Evolutionary conservation across 37 sponge, comb jelly and placozoan genomes (phyloP), one percentile per base, ranked within the genome.

Genomic region (Cladorhizidae sp.): DNA sequence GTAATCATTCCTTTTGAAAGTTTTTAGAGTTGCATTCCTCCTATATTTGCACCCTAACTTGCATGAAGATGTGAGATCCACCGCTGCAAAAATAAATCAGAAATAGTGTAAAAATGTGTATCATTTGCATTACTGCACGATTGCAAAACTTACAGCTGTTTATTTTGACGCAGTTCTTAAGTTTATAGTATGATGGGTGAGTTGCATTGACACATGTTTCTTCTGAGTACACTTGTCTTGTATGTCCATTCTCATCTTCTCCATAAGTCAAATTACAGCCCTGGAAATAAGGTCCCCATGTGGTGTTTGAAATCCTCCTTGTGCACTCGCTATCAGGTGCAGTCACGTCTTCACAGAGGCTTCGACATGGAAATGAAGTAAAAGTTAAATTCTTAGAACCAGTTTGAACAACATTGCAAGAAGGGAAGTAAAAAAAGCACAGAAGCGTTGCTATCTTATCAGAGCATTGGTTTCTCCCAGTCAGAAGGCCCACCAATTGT

Each of bases 401-500:
- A 5, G 9, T 12, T 71, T 25, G 35, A 14, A 29, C 35, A 3
- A 5, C 45, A 11, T 17, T 37, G 45, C 76, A 75, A 8, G 40
- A 64, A 64, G 84, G 84, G 42, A 83, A 83, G 84, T 83, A 83
- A 40, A 69, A n/a, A 68, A 76, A 83, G 67, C 84, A 83, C 0
- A 83, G 76, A 15, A 76, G 62, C 2, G 52, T 41, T 8, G 40
- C 37, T 17, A 82, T 64, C 32, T 71, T 63, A 12, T 62, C 62
- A 43, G 73, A 73, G 36, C 83, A 82, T 23, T 20, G n/a, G 49
- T 45, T 9, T 9, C 49, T 9, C 9, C 8, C 49, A 45, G 9
- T 12, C 64, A 82, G 36, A 1, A 73, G 74, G 1, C 20, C 52
- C 21, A 14, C 15, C 28, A 82, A 82, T 25, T 73, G 29, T 25